Evolutionary conservation across 1,140 invertebrate species (phyloP), one percentile per base, ranked within the genome.

Genomic region (Diplogasteroides magnus): DNA sequence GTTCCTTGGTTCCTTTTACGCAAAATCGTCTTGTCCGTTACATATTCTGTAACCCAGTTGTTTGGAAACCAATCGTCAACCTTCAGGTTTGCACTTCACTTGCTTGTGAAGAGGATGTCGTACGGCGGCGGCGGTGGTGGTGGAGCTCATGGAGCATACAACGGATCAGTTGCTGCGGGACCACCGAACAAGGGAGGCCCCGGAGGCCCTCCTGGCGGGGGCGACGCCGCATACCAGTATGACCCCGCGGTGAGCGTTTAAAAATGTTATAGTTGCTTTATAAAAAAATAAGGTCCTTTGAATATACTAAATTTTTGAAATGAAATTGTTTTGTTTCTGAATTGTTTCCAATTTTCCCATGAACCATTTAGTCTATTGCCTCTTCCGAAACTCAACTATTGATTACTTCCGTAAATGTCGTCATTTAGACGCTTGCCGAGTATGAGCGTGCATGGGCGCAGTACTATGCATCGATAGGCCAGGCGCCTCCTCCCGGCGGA

Each of bases 401-500:
- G n/a, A n/a, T n/a, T n/a, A n/a, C n/a, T n/a, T n/a, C n/a, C n/a
- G n/a, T 11, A 48, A 48, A 11, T 48, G 37, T 11, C 37, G 19
- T 19, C 6, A 48, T 48, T 65, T 26, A 65, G 64, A 48, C n/a
- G 11, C 64, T 48, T 15, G 48, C 31, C n/a, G 64, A 65, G 31
- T 29, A 65, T 25, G 64, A 65, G 48, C 31, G 31, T 28, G 64
- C 64, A 14, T 65, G 64, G 64, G 64, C 64, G 6, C 31, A 29
- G 23, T 65, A 65, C 64, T 65, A 65, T 31, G 64, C 64, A 31
- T 48, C n/a, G n/a, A 31, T 65, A n/a, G 29, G 23, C 25, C 64
- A 65, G 64, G 29, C 31, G 37, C 31, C 37, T 19, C 37, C 37
- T 11, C 37, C 37, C 19, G 37, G 37, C 19, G 37, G 37, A 48